These are phyloP conservation scores for Lagocephalus sceleratus DNA, from an alignment of 2,797 vertebrate genomes.

Conservation along the genomic window DNA sequence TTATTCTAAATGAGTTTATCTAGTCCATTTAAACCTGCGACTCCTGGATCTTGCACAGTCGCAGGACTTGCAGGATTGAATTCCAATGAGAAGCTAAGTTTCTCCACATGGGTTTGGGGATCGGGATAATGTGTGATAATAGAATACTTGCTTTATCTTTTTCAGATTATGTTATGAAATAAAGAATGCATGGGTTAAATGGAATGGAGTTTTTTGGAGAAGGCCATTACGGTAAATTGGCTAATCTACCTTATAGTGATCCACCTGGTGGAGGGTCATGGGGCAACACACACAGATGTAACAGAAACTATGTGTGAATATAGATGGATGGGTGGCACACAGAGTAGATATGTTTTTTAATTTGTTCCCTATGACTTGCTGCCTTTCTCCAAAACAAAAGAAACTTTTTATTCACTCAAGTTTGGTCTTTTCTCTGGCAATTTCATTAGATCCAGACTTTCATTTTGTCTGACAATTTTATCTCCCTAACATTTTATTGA, in stretches of 20 bases:
- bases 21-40: slow-evolving; percentile 12
- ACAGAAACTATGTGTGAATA: too few species aligned
- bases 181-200: too few species aligned
- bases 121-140: not conserved
- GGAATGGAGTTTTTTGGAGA: too few species aligned
- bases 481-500: slow-evolving; percentile 45
- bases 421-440: slow-evolving; percentile 21
- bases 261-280: too few species aligned
- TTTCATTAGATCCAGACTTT: slow-evolving; percentile 38
- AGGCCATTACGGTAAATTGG: too few species aligned
- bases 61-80: not conserved
- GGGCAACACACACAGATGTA: too few species aligned
- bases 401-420: slow-evolving; percentile 9
- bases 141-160: too few species aligned
- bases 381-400: slow-evolving; percentile 15
- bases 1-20: slow-evolving; percentile 19
- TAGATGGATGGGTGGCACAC: too few species aligned
- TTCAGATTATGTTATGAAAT: too few species aligned
- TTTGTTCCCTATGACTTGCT: too few species aligned
- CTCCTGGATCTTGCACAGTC: slow-evolving; percentile 5
- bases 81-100: slow-evolving; percentile 8
- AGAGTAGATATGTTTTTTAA: too few species aligned
- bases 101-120: not conserved
- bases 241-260: too few species aligned
- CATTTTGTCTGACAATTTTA: slow-evolving; percentile 34